phyloP scores from a whole-genome alignment of 2,113 vertebrate species.

The Oreochromis spilurus region DNA sequence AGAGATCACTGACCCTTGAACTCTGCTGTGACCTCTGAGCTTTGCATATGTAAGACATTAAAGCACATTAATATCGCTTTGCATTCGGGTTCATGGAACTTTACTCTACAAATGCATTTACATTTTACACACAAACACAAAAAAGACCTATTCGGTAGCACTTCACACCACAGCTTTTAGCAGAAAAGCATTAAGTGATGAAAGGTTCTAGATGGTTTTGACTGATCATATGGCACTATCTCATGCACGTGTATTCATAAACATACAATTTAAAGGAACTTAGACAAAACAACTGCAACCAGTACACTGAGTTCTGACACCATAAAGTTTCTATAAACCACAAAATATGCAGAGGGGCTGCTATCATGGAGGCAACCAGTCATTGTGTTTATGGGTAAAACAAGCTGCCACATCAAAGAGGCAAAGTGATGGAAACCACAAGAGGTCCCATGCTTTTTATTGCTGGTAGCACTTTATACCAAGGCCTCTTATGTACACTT shows the following conservation, averaged over 20 bases:
- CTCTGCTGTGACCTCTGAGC: slow-evolving; percentile 64
- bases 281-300: neutral
- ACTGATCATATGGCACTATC: neutral
- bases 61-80: slow-evolving; percentile 69
- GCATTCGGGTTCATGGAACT: slow-evolving; percentile 20
- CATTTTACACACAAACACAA: neutral
- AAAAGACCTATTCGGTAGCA: neutral
- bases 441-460: slow-evolving; percentile 79
- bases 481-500: slow-evolving; percentile 76
- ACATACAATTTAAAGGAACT: neutral
- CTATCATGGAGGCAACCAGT: slow-evolving; percentile 57
- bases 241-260: neutral
- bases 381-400: slow-evolving; percentile 67
- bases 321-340: slow-evolving; percentile 31
- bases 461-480: slow-evolving; percentile 80
- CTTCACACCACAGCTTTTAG: neutral
- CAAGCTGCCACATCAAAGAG: slow-evolving; percentile 76
- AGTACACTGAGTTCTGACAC: neutral
- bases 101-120: neutral
- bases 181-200: neutral
- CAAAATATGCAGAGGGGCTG: slow-evolving; percentile 28
- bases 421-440: slow-evolving; percentile 77
- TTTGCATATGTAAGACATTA: slow-evolving; percentile 80
- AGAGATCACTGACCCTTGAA: slow-evolving; percentile 73
- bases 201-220: neutral